A percentile compares a stretch with the other conserved stretches of the same genome.
Evolutionary conservation across 2,888 invertebrate genomes (phyloP).

Genomic region (Drosophila crucigera): DNA sequence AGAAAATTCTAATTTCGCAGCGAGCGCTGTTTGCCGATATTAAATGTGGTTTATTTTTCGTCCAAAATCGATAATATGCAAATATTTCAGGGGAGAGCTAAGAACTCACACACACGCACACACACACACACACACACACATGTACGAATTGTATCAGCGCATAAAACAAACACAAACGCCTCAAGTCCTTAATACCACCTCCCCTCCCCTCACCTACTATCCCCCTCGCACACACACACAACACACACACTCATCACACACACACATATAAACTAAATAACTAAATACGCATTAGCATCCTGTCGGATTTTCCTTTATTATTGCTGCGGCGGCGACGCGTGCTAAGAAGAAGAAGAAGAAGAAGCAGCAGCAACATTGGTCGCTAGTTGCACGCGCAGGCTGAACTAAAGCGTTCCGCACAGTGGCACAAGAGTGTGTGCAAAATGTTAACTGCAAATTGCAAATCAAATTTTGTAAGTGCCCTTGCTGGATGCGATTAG

Average conservation of each 20-base stretch:
- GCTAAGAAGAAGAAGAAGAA: conserved; percentile 21
- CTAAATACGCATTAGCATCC: conserved; percentile 81
- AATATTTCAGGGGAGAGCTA: conserved; percentile 51
- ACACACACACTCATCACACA: conserved; percentile 10
- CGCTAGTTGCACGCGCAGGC: conserved; percentile 42
- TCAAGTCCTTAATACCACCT: conserved; percentile 28
- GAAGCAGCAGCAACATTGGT: conserved; percentile 4
- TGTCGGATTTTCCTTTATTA: conserved; percentile 78
- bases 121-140: conserved; percentile 11
- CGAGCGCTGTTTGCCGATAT: conserved; percentile 3
- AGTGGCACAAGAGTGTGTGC: conserved; percentile 3
- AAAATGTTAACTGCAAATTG: background rate
- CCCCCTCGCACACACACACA: conserved; percentile 3
- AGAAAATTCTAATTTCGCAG: conserved; percentile 2
- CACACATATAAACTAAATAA: conserved; percentile 68
- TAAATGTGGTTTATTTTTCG: conserved; percentile 9
- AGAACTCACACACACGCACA: conserved; percentile 15
- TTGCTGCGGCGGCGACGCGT: conserved; percentile 61
- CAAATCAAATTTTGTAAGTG: background rate
- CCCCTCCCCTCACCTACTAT: background rate
- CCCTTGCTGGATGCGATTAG: background rate
- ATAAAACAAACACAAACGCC: conserved; percentile 65
- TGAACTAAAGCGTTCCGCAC: conserved; percentile 34
- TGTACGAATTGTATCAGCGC: conserved; percentile 28
- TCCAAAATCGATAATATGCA: conserved; percentile 77